These are phyloP conservation scores for Nomada goodeniana DNA, from an alignment of 2,888 invertebrate species.

Conservation along the genomic window DNA sequence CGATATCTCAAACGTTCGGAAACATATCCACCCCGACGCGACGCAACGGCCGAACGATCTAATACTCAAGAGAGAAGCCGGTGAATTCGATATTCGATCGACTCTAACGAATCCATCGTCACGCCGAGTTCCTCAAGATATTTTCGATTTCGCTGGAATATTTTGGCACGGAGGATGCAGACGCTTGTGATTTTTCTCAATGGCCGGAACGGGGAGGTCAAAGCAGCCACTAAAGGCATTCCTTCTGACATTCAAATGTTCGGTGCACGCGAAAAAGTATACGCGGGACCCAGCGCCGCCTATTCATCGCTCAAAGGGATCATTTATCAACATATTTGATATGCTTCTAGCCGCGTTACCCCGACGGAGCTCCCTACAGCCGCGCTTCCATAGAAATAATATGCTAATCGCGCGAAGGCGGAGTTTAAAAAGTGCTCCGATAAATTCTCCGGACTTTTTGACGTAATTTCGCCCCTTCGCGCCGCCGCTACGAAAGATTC, in stretches of 20 bases:
- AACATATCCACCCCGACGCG: not conserved
- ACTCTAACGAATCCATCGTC: constrained; percentile 40
- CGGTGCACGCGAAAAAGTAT: constrained; percentile 74
- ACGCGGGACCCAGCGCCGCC: constrained; percentile 72
- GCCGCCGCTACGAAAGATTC: constrained; percentile 75
- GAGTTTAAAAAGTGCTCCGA: constrained; percentile 84
- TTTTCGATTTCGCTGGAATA: constrained; percentile 55
- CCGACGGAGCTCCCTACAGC: constrained; percentile 66
- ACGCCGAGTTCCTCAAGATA: constrained; percentile 36
- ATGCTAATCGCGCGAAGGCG: constrained; percentile 83
- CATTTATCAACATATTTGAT: constrained; percentile 85
- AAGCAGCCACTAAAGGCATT: constrained; percentile 52
- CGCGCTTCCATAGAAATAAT: constrained; percentile 81
- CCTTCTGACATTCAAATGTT: constrained; percentile 82
- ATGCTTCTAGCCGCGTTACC: constrained; percentile 77
- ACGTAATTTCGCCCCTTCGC: constrained; percentile 81
- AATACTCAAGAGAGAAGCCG: constrained; percentile 26
- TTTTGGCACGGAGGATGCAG: constrained; percentile 51
- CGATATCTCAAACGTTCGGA: not conserved
- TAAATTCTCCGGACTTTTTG: constrained; percentile 84
- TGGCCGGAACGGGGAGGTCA: constrained; percentile 38
- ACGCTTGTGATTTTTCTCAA: constrained; percentile 64
- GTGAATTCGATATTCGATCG: constrained; percentile 43
- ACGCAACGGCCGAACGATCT: constrained; percentile 3
- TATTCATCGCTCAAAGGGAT: constrained; percentile 83